Evolutionary conservation across 2,888 invertebrate genomes (phyloP).

Genomic region (Leptinotarsa rubiginosa): DNA sequence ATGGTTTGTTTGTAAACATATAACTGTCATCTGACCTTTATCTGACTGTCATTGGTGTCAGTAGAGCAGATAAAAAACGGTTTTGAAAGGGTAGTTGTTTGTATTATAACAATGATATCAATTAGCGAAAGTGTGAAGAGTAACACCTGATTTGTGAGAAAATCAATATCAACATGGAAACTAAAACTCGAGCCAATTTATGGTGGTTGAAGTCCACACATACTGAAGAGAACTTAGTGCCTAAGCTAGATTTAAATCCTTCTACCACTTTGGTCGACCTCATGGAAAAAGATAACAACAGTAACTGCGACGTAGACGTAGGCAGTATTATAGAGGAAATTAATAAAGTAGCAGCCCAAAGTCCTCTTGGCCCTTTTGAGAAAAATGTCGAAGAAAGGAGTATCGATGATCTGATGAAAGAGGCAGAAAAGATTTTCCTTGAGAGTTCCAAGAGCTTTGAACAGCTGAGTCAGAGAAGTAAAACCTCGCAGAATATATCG

Average conservation of each 20-base stretch:
- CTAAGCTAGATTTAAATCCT: constrained; percentile 55
- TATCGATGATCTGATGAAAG: constrained; percentile 72
- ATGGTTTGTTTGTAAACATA: no score
- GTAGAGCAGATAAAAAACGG: no score
- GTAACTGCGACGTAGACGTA: constrained; percentile 71
- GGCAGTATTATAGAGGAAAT: constrained; percentile 79
- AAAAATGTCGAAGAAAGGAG: constrained; percentile 67
- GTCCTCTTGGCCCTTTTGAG: constrained; percentile 64
- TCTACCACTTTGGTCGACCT: constrained; percentile 62
- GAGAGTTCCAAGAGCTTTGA: constrained; percentile 67
- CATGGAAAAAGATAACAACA: constrained; percentile 60
- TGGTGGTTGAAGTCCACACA: constrained; percentile 62
- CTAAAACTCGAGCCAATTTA: constrained; percentile 53
- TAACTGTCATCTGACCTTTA: no score
- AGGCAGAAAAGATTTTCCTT: constrained; percentile 69
- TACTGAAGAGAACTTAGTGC: constrained; percentile 47
- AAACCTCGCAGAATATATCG: constrained; percentile 63
- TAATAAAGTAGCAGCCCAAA: constrained; percentile 68
- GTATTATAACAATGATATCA: background rate
- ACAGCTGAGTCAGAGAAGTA: constrained; percentile 64
- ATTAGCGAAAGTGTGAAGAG: background rate
- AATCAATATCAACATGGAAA: constrained; percentile 62
- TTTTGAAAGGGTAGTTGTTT: background rate
- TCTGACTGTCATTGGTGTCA: no score
- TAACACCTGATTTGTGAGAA: constrained; percentile 38